Evolutionary conservation across 2,113 vertebrate species (phyloP), one percentile per base, ranked within the genome.

Genomic region (Melanerpes formicivorus): DNA sequence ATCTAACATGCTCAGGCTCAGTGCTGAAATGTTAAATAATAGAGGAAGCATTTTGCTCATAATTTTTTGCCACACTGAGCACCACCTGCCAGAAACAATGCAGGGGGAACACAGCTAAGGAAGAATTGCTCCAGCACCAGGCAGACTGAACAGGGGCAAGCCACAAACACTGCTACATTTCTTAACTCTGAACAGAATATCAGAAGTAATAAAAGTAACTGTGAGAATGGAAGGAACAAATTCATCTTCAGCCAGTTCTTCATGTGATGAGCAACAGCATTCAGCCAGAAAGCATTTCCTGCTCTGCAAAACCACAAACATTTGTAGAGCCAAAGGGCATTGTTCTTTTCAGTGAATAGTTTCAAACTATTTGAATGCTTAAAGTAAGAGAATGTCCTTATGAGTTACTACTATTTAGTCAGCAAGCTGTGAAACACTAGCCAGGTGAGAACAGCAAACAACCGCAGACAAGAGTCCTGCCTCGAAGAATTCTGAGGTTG

Each of bases 281-380:
- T 96, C 93, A 76, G 81, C 85, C 94, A 95, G 90, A 95, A 96
- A 96, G 80, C 77, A 55, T 92, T 97, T 97, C 97, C 96, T 96
- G 80, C 82, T 83, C 42, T 79, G 86, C 88, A 93, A 96, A 93
- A 94, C 88, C 90, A 91, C 91, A 90, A 87, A 91, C 93, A 95
- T 94, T 94, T 80, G 86, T 30, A 66, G 65, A 92, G 91, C 40
- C 88, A 91, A 94, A 91, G 95, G 95, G 79, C 84, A 93, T 93
- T 93, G 90, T 91, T 95, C 92, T 96, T 73, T n/a, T 55, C 91
- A 85, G 85, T 79, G 94, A 96, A 95, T 46, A 95, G 91, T 84
- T 94, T 72, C 69, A 87, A 94, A 93, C 72, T 95, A 83, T 95
- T 93, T 88, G 70, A 93, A 80, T 83, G 76, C 76, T 87, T 88